These are phyloP conservation scores for Cataglyphis rosenhaueri DNA, from an alignment of 2,888 invertebrate species.

Conservation along the genomic window DNA sequence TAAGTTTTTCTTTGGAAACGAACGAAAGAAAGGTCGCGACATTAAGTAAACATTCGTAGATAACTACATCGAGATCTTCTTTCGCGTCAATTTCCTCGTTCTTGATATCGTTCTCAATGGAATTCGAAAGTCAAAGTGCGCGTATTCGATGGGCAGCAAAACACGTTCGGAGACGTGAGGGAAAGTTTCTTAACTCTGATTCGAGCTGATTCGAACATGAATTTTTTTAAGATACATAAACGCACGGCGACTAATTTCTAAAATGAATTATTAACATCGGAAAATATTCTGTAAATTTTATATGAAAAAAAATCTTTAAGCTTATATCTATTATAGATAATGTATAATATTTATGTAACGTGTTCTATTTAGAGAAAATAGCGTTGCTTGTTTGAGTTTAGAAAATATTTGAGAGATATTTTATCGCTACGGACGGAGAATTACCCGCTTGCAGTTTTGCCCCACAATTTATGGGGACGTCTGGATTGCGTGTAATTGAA, in stretches of 20 bases:
- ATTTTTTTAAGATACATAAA: background rate
- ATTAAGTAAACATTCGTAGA: slow-evolving; percentile 40
- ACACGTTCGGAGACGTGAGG: background rate
- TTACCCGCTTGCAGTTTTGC: background rate
- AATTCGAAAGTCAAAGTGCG: slow-evolving; percentile 28
- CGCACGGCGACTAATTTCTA: background rate
- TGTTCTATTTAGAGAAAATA: background rate
- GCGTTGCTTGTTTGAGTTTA: background rate
- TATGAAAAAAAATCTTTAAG: background rate
- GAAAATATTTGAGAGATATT: slow-evolving; percentile 13
- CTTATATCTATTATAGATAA: background rate
- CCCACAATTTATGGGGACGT: slow-evolving; percentile 19
- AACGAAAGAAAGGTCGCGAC: slow-evolving; percentile 26
- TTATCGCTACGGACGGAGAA: background rate
- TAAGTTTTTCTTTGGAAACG: slow-evolving; percentile 48
- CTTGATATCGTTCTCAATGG: slow-evolving; percentile 10
- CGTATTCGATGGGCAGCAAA: background rate
- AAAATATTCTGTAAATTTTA: background rate
- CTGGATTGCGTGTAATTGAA: slow-evolving; percentile 38
- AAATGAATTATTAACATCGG: background rate
- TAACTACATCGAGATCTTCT: slow-evolving; percentile 38
- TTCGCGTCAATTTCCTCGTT: slow-evolving; percentile 35
- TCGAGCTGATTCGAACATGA: background rate
- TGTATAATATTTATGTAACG: background rate
- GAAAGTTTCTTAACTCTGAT: background rate